Evolutionary conservation across 2,888 invertebrate species (phyloP).

Genomic region (Erebia aethiops): DNA sequence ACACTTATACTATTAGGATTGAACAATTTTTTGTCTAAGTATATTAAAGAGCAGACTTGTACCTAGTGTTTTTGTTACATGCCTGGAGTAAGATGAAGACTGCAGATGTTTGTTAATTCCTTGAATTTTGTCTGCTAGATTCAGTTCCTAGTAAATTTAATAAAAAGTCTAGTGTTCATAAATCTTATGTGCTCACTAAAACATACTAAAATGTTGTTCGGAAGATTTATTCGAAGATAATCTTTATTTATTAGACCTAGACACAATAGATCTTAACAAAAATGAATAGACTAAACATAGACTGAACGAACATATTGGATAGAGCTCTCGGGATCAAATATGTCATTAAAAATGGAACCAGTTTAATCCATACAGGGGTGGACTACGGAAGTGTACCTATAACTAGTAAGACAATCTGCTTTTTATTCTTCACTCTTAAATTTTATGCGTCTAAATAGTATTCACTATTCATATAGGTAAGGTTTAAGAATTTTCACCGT

Average conservation of each 20-base stretch:
- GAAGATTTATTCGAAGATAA: conserved; percentile 14
- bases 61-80: too few relatives aligned
- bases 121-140: not conserved
- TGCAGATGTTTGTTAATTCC: not conserved
- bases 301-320: not conserved
- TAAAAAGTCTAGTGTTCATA: not conserved
- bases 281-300: not conserved
- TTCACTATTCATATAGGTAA: too few relatives aligned
- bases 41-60: not conserved
- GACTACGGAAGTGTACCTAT: too few relatives aligned
- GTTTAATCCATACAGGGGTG: too few relatives aligned
- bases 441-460: too few relatives aligned
- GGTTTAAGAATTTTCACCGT: too few relatives aligned
- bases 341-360: not conserved
- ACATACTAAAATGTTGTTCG: conserved; percentile 11
- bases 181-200: conserved; percentile 2
- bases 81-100: not conserved
- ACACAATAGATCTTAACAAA: conserved; percentile 4
- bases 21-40: too few relatives aligned
- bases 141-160: conserved; percentile 2
- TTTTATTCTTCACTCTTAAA: too few relatives aligned
- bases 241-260: conserved; percentile 14
- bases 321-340: not conserved
- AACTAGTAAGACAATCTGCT: too few relatives aligned
- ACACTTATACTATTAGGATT: too few relatives aligned